Evolutionary conservation across 2,888 invertebrate species (phyloP).

Genomic region (Eristalis pertinax): DNA sequence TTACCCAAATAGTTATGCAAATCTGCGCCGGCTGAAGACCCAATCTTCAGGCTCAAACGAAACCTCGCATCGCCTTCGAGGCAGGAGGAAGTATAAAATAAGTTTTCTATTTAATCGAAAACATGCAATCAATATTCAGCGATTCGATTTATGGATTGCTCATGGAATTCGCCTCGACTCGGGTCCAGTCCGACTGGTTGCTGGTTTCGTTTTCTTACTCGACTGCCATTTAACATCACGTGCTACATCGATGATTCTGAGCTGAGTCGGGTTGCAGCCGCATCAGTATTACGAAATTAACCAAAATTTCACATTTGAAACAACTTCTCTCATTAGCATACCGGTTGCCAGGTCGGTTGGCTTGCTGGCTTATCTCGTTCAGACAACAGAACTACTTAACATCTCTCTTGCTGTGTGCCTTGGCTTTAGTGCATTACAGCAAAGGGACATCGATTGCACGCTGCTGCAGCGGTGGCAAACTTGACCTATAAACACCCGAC

Average conservation of each 20-base stretch:
- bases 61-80: too few relatives aligned
- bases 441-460: slow-evolving; percentile 17
- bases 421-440: too few relatives aligned
- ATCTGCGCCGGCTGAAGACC: too few relatives aligned
- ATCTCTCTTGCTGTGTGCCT: too few relatives aligned
- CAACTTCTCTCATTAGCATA: slow-evolving; percentile 29
- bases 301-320: slow-evolving; percentile 29
- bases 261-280: neutral
- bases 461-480: slow-evolving; percentile 29
- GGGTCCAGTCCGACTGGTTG: slow-evolving; percentile 47
- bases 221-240: slow-evolving; percentile 17
- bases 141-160: neutral
- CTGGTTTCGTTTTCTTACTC: neutral
- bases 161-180: neutral
- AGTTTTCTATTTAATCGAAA: neutral
- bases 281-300: slow-evolving; percentile 34
- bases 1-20: too few relatives aligned
- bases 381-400: slow-evolving; percentile 20
- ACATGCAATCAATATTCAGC: neutral
- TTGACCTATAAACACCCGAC: slow-evolving; percentile 62
- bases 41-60: too few relatives aligned
- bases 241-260: slow-evolving; percentile 10
- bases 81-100: neutral
- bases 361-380: neutral
- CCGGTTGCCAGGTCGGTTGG: neutral